Evolutionary conservation across 1,140 invertebrate species (phyloP).

Genomic region (Drosophila carrolli): DNA sequence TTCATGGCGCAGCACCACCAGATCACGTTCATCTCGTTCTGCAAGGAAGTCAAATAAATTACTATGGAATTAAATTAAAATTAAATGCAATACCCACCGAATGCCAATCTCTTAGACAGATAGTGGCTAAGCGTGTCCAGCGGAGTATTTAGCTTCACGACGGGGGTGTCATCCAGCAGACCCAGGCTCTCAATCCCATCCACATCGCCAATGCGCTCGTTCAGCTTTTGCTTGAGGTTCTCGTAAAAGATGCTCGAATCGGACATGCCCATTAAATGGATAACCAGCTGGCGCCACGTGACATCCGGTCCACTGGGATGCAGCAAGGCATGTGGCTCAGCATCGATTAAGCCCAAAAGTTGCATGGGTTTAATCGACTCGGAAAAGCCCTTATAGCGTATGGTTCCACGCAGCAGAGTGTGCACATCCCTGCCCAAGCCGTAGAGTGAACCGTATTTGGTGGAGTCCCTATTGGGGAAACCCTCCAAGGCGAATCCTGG

Average conservation of each 20-base stretch:
- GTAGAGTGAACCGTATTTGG: conserved; percentile 94
- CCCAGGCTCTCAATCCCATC: conserved; percentile 93
- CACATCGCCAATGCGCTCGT: conserved; percentile 91
- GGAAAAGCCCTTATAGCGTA: conserved; percentile 95
- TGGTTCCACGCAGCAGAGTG: conserved; percentile 96
- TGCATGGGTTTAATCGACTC: conserved; percentile 94
- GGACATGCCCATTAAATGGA: conserved; percentile 93
- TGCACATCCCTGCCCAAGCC: conserved; percentile 92
- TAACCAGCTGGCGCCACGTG: conserved; percentile 97
- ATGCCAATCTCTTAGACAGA: conserved; percentile 93
- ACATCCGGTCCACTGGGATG: conserved; percentile 98
- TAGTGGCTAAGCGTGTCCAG: conserved; percentile 96
- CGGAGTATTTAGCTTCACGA: conserved; percentile 94
- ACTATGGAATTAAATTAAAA: background rate
- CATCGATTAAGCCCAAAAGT: conserved; percentile 94
- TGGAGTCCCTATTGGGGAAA: conserved; percentile 98
- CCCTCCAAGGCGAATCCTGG: conserved; percentile 98
- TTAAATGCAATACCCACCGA: conserved; percentile 86
- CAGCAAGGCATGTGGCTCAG: conserved; percentile 93
- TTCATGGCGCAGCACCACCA: conserved; percentile 97
- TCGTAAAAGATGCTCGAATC: conserved; percentile 96
- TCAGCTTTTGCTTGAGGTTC: conserved; percentile 93
- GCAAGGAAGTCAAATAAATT: conserved; percentile 47
- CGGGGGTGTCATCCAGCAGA: conserved; percentile 92
- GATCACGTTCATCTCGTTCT: conserved; percentile 93